Evolutionary conservation across 1,140 invertebrate genomes (phyloP).

Genomic region (Heliconius nattereri): DNA sequence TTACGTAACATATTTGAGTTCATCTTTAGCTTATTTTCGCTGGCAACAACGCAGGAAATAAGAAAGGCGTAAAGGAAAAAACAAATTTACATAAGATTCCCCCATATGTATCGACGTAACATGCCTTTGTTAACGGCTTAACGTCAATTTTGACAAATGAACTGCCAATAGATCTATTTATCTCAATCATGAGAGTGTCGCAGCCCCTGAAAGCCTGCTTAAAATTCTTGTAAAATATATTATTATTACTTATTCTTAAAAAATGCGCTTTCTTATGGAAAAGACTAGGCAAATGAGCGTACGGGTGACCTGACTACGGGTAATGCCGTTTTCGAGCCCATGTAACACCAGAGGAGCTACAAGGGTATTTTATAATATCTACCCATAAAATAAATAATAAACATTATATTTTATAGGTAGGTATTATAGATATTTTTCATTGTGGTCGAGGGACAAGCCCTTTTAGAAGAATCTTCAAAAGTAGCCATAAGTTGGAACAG

Average conservation of each 20-base stretch:
- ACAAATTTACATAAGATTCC: not conserved
- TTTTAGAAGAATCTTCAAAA: not conserved
- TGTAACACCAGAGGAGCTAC: no score
- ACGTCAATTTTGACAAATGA: slow-evolving; percentile 30
- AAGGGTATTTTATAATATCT: no score
- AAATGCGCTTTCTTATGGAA: not conserved
- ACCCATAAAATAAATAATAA: no score
- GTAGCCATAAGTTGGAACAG: not conserved
- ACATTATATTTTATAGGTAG: no score
- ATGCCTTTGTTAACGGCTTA: slow-evolving; percentile 34
- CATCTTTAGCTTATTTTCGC: not conserved
- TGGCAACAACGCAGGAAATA: not conserved
- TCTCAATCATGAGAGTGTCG: slow-evolving; percentile 35
- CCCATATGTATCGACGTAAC: slow-evolving; percentile 11
- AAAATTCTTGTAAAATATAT: slow-evolving; percentile 21
- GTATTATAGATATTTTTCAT: not conserved
- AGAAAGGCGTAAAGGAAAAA: not conserved
- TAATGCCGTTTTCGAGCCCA: no score
- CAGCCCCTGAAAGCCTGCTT: slow-evolving; percentile 24
- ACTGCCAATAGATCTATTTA: slow-evolving; percentile 7
- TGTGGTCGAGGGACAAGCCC: not conserved
- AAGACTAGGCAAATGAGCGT: no score
- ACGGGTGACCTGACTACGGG: no score
- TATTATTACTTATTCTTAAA: slow-evolving; percentile 3
- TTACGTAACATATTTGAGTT: not conserved